These are phyloP conservation scores for Eupristina koningsbergeri DNA, from an alignment of 1,140 invertebrate species.

Conservation along the genomic window DNA sequence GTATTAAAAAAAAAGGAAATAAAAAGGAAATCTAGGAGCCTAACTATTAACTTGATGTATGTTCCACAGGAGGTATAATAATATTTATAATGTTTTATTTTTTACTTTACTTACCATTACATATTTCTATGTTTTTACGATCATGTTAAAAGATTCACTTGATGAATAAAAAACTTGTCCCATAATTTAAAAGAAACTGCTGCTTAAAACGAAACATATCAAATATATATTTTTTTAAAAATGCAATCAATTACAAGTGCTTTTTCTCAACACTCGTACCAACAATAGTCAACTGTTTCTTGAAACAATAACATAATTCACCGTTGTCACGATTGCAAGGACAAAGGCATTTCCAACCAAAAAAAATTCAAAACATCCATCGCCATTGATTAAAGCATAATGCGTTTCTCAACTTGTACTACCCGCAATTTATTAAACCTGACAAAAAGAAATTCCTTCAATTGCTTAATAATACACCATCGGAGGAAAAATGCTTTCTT, in stretches of 20 bases:
- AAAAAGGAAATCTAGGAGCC: too few relatives aligned
- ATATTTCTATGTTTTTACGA: background rate
- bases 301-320: background rate
- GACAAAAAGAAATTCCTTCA: background rate
- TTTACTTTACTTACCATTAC: background rate
- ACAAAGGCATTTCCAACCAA: background rate
- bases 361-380: background rate
- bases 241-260: background rate
- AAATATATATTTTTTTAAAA: background rate
- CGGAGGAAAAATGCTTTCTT: background rate
- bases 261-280: background rate
- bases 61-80: too few relatives aligned
- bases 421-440: background rate
- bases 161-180: too few relatives aligned
- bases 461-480: slow-evolving; percentile 16
- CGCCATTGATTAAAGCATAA: slow-evolving; percentile 20
- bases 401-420: too few relatives aligned
- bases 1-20: too few relatives aligned
- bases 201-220: background rate
- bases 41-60: too few relatives aligned
- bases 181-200: background rate
- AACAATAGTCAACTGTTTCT: background rate
- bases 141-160: too few relatives aligned
- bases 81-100: background rate
- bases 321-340: background rate